Base-by-base conservation (phyloP, 2,797 vertebrate species). In the Danio tinwini region DNA sequence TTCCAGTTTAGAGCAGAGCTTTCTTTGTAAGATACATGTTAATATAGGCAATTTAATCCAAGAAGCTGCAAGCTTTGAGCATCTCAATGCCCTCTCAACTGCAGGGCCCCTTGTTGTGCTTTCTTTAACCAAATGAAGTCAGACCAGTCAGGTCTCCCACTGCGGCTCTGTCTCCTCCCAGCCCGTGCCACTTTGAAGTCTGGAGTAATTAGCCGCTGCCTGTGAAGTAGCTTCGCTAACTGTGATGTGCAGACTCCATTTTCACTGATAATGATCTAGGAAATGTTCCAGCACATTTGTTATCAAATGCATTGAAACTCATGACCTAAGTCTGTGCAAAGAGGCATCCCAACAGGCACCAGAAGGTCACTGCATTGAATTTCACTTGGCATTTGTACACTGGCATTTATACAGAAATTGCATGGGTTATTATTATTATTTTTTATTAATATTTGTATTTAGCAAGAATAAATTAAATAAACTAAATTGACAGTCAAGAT, bases 161-260 rank as follows among this genome's bases (percentile, higher is more conserved):
- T 40, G 73, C 77, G 67, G 64, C 76, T 81, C 71, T 21, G 55
- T 76, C 67, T 81, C 69, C 63, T 64, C 74, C 84, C 74, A 71
- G 53, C 45, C 58, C 63, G 62, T 16, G 71, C 80, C 56, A 75
- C 74, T 86, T 85, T 86, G 83, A 84, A 81, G 77, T 83, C 81
- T 82, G 80, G 53, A 80, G 84, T 82, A 85, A 86, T 87, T 85
- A 85, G 81, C 72, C 56, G 49, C 77, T 74, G 29, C 67, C 82
- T 76, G 80, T 81, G 77, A 84, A 80, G 78, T 76, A 17, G 50
- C 70, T 63, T 63, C 29, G 13, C 59, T 81, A 83, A 82, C 83
- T 58, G 76, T 63, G 58, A 74, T 70, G 44, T 62, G 62, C 49
- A 56, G 63, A 78, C 65, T 81, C 78, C 19, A 70, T 82, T 82